Base-by-base conservation (phyloP, 1,140 invertebrate genomes). In the Wiebesia pumilae region DNA sequence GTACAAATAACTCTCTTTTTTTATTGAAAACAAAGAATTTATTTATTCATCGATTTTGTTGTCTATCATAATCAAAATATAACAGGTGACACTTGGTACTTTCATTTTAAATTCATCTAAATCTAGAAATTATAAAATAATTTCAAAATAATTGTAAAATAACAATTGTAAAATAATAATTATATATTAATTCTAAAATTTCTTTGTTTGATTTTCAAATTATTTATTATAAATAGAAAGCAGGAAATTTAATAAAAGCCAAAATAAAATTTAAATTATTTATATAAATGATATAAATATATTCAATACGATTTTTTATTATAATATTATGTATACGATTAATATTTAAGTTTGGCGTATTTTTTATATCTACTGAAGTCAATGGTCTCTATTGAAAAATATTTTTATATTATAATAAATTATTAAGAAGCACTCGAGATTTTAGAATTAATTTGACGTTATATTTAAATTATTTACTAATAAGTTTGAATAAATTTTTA, bases 321-420 rank as follows among this genome's bases (percentile, higher is more conserved):
- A 58, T 58, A 58, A n/a, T 51, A 54, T 2, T 54, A 79, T 73
- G 2, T 73, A 73, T 35, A 73, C 19, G 19, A 27, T 38, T 40
- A 73, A 73, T 73, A 73, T 40, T 73, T 40, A 73, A 73, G 12
- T 73, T 73, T 73, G 35, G 35, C 19, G 38, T 40, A 73, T 73
- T 40, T 38, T 73, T 24, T 30, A 6, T 73, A 73, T 30, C 24
- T 73, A 40, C 12, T 54, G 7, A 54, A 54, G 16, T 19, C 51
- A 54, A 54, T 54, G 16, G 51, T 54, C 19, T 54, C 10, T 54
- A 21, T 16, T 54, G 16, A 54, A 54, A 85, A 19, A 73, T 51
- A 35, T 58, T 9, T 54, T 2, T 14, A 54, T 54, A 54, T 14
- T 21, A 40, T 38, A 73, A 73, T 40, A 40, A 35, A 10, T 54